Conservation (phyloP, 1,140 invertebrate species). For the Probaryconus sp. region DNA sequence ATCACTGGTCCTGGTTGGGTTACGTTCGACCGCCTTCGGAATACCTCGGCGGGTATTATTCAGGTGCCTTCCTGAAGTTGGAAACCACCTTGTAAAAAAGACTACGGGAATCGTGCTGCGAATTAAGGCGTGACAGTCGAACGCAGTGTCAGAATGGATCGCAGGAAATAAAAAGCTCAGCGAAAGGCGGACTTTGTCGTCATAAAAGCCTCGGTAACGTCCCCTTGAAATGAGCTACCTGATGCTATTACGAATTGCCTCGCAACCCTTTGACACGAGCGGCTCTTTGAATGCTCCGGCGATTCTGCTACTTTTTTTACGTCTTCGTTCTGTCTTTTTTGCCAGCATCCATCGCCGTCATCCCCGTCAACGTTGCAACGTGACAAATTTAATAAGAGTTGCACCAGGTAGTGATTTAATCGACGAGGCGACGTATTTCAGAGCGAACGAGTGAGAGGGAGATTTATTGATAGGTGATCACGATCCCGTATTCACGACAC, state of each 20-base stretch:
- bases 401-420: slow-evolving; percentile 55
- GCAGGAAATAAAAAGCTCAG: slow-evolving; percentile 42
- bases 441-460: too few species aligned
- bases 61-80: too few species aligned
- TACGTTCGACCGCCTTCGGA: too few species aligned
- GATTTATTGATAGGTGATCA: slow-evolving; percentile 52
- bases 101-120: too few species aligned
- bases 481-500: slow-evolving; percentile 31
- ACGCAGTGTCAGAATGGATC: slow-evolving; percentile 40
- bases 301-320: slow-evolving; percentile 42
- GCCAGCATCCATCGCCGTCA: slow-evolving; percentile 30
- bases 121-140: slow-evolving; percentile 27
- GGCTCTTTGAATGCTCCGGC: slow-evolving; percentile 46
- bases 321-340: slow-evolving; percentile 40
- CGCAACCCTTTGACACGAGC: slow-evolving; percentile 50
- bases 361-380: slow-evolving; percentile 37
- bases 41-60: too few species aligned
- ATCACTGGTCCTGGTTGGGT: too few species aligned
- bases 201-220: slow-evolving; percentile 51
- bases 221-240: slow-evolving; percentile 47
- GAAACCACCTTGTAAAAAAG: too few species aligned
- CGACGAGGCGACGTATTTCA: slow-evolving; percentile 35
- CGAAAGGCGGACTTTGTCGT: slow-evolving; percentile 34
- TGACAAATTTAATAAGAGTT: slow-evolving; percentile 62
- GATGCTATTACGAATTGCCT: slow-evolving; percentile 60